These are phyloP conservation scores for Meriones psammophilus DNA, from an alignment of 2,797 vertebrate species.

Conservation along the genomic window DNA sequence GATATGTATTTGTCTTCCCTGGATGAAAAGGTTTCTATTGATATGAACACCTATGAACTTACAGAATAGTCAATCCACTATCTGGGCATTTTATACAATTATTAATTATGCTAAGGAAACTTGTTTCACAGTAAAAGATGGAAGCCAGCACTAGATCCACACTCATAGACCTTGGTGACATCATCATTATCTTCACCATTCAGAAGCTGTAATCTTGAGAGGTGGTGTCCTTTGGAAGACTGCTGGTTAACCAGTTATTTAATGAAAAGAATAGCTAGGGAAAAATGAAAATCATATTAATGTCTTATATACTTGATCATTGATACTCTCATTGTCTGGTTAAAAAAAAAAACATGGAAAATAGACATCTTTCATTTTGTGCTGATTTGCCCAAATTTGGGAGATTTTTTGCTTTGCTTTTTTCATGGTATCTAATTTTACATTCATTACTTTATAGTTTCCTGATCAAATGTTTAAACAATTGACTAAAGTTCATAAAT, in stretches of 20 bases:
- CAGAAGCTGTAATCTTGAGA: neutral
- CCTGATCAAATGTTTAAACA: neutral
- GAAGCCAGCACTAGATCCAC: neutral
- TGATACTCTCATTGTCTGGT: neutral
- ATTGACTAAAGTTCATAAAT: too few relatives aligned
- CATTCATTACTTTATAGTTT: neutral
- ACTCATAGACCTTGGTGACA: neutral
- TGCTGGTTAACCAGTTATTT: neutral
- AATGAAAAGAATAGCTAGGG: too few relatives aligned
- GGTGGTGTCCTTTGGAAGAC: neutral
- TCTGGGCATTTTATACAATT: neutral
- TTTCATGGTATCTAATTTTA: neutral
- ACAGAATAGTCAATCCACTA: neutral
- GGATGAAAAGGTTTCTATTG: neutral
- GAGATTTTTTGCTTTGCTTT: neutral
- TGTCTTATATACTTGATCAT: neutral
- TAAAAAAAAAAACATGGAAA: neutral
- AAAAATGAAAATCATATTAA: neutral
- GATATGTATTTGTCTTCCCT: neutral
- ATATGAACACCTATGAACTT: neutral
- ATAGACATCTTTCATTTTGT: neutral
- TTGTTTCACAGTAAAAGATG: neutral
- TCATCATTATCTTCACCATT: neutral
- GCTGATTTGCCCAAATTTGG: too few relatives aligned
- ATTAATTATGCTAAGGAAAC: neutral